Base-by-base conservation (phyloP, 2,113 vertebrate species). In the Brachyhypopomus occidentalis region DNA sequence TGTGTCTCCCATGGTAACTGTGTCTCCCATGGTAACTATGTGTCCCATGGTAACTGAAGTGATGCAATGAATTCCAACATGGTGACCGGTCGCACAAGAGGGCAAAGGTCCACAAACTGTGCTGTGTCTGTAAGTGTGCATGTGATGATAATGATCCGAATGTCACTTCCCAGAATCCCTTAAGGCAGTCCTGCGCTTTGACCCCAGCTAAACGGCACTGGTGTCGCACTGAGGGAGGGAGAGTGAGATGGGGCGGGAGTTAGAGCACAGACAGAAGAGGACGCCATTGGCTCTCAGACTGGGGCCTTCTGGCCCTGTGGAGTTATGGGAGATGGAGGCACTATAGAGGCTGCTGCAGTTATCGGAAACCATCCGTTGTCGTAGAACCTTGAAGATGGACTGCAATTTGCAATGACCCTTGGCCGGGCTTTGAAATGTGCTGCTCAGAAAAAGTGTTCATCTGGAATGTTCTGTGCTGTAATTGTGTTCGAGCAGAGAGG, bases 261-360 rank as follows among this genome's bases (percentile, higher is more conserved):
- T 8, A 48, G n/a, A n/a, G n/a, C n/a, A 62, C 23, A 45, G 67
- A 72, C 45, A 77, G 52, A 48, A 34, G 25, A 75, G 25, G 16
- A 74, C 55, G 38, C 7, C 72, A 80, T 52, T 72, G 38, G 25
- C 60, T 34, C 30, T 73, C 41, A 17, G 59, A 34, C 52, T 64
- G 70, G 72, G 63, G 58, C 59, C 78, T 56, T 36, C 38, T 55
- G 78, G 70, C 59, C 69, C 70, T 36, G 58, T 55, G 78, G 70
- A 25, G 52, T 80, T 80, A 62, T 72, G 30, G 20, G 19, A 62
- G 69, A 64, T 2, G 38, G 58, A 72, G 41, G 8, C 78, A 73
- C 41, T 45, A 11, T 7, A 11, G 41, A 11, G 9, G 6, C 2
- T 45, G 41, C 41, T 45, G 41, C 41, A 45, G 41, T 45, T 45